phyloP scores from a whole-genome alignment of 2,113 vertebrate species.

The Lepus europaeus region DNA sequence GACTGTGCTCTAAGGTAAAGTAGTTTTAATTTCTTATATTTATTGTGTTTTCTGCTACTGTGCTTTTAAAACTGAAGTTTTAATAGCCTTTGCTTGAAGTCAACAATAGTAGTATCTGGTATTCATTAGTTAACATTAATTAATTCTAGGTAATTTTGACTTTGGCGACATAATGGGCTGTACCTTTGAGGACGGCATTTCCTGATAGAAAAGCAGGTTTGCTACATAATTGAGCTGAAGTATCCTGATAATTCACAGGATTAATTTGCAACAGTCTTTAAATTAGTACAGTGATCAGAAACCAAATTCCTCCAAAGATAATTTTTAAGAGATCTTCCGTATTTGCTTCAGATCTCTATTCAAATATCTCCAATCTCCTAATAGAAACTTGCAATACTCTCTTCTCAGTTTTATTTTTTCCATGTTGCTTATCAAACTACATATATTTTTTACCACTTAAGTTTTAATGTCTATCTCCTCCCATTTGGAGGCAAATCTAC shows the following conservation, averaged over 20 bases:
- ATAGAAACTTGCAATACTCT: neutral
- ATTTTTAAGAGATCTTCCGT: neutral
- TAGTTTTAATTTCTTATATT: neutral
- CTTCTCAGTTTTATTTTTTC: neutral
- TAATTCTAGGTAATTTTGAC: neutral
- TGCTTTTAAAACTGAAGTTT: conserved; percentile 13
- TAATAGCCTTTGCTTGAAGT: neutral
- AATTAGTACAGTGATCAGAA: neutral
- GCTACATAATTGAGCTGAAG: neutral
- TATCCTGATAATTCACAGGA: neutral
- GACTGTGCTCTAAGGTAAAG: neutral
- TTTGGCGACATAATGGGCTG: neutral
- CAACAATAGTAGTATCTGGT: neutral
- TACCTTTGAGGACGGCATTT: neutral
- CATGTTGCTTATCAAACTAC: neutral
- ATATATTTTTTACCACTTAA: neutral
- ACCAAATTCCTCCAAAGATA: neutral
- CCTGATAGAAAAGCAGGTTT: neutral
- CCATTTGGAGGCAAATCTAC: neutral
- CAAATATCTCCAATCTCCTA: neutral
- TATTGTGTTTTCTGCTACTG: neutral
- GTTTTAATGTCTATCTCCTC: neutral
- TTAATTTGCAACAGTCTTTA: neutral
- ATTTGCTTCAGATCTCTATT: neutral
- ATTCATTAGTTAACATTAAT: neutral